A percentile compares a stretch with the other conserved stretches of the same genome.
These are phyloP conservation scores for Halichoeres trimaculatus DNA, from an alignment of 2,113 vertebrate genomes.

Conservation along the genomic window DNA sequence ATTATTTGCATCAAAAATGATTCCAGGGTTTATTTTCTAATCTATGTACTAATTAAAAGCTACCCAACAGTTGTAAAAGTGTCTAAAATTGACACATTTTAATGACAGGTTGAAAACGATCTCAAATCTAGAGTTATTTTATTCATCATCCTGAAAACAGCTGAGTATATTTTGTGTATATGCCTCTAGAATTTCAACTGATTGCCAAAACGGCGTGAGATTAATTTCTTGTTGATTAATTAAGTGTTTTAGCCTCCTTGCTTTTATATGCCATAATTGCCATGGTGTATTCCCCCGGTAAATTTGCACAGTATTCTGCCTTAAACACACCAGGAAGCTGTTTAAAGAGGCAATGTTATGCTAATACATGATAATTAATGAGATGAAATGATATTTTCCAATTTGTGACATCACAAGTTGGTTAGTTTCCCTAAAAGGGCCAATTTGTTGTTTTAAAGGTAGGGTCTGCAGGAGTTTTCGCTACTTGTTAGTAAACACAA, in stretches of 20 bases:
- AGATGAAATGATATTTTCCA: no score
- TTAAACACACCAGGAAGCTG: background rate
- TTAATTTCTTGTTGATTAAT: background rate
- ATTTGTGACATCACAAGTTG: no score
- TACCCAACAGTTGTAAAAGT: no score
- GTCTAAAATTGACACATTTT: no score
- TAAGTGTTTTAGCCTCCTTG: background rate
- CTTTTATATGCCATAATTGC: no score
- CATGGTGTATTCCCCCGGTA: background rate
- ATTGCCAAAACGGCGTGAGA: background rate
- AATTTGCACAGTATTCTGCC: constrained; percentile 1
- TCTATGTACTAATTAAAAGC: background rate
- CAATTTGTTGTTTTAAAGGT: no score
- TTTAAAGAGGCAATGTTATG: background rate
- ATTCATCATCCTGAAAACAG: background rate
- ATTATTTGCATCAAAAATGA: background rate
- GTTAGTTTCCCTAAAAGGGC: no score
- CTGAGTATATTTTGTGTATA: background rate
- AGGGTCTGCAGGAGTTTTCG: no score
- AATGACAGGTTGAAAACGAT: background rate
- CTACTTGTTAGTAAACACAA: no score
- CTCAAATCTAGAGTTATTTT: background rate
- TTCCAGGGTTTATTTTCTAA: background rate
- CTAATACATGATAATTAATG: no score
- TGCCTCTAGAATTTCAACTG: background rate